Percentiles rank a stretch among this genome's conserved stretches.
Evolutionary conservation across 2,113 vertebrate species (phyloP).

Genomic region (Sprattus sprattus): DNA sequence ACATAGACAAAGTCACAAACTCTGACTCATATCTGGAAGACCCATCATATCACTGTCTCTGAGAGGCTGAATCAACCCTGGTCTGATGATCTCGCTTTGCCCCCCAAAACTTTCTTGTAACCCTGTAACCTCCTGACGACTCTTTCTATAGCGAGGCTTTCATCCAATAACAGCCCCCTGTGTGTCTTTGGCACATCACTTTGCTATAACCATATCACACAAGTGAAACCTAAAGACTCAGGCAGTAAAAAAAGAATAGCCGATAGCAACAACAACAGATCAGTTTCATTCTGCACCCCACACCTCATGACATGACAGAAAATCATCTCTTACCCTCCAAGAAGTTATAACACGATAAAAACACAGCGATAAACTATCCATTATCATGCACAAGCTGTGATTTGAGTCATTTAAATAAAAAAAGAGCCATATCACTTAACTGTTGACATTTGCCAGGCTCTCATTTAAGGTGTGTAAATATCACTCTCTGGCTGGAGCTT

Average conservation of each 20-base stretch:
- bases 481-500: constrained; percentile 57
- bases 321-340: not conserved
- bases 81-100: constrained; percentile 51
- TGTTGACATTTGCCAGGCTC: constrained; percentile 32
- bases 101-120: constrained; percentile 22
- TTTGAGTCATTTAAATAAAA: not conserved
- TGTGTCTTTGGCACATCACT: not conserved
- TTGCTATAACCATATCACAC: not conserved
- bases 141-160: not conserved
- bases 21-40: constrained; percentile 46
- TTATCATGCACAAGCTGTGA: not conserved
- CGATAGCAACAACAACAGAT: not conserved
- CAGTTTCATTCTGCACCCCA: not conserved
- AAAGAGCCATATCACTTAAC: not conserved
- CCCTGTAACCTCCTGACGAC: not conserved
- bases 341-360: not conserved
- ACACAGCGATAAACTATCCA: not conserved
- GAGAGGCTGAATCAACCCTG: constrained; percentile 44
- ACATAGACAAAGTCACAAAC: not conserved
- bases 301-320: not conserved
- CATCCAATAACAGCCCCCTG: not conserved
- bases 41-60: constrained; percentile 51
- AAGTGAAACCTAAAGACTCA: not conserved
- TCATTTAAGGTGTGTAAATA: constrained; percentile 45
- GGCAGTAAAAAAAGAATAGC: not conserved